Percentiles rank a stretch among this genome's conserved stretches.
Conservation (phyloP, 2,113 vertebrate species). For the Arizona elegans region DNA sequence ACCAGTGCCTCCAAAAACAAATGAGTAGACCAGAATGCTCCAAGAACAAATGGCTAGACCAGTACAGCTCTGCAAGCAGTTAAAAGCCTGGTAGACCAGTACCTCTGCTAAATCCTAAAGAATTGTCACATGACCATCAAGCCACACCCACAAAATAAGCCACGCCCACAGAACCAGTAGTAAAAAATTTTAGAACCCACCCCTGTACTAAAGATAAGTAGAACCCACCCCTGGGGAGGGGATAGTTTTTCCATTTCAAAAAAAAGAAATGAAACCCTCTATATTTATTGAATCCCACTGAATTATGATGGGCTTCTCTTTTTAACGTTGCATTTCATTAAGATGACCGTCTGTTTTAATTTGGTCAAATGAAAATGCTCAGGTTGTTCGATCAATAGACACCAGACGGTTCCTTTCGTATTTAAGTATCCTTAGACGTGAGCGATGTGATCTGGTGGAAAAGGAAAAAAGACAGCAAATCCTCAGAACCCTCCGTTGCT, state of each 20-base stretch:
- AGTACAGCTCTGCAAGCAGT: too few relatives aligned
- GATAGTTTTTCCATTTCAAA: neutral
- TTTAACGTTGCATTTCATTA: neutral
- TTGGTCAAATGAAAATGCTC: neutral
- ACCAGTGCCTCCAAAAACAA: too few relatives aligned
- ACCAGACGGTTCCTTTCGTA: slow-evolving; percentile 27
- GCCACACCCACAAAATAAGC: too few relatives aligned
- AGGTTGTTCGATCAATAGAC: neutral
- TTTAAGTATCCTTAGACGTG: slow-evolving; percentile 21
- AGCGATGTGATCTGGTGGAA: neutral
- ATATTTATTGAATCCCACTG: neutral
- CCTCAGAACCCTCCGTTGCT: neutral
- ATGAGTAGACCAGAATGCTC: too few relatives aligned
- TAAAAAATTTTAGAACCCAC: too few relatives aligned
- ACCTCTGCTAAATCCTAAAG: too few relatives aligned
- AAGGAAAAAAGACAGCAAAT: neutral
- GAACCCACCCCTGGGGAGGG: too few relatives aligned
- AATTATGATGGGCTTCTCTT: neutral
- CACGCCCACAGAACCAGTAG: too few relatives aligned
- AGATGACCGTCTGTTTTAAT: neutral
- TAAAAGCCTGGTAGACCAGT: too few relatives aligned
- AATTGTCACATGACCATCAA: too few relatives aligned
- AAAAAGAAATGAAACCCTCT: neutral
- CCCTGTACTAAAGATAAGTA: too few relatives aligned
- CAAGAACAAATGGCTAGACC: too few relatives aligned